Evolutionary conservation across 2,113 vertebrate genomes (phyloP), one percentile per base, ranked within the genome.

Genomic region (Microtus pennsylvanicus): DNA sequence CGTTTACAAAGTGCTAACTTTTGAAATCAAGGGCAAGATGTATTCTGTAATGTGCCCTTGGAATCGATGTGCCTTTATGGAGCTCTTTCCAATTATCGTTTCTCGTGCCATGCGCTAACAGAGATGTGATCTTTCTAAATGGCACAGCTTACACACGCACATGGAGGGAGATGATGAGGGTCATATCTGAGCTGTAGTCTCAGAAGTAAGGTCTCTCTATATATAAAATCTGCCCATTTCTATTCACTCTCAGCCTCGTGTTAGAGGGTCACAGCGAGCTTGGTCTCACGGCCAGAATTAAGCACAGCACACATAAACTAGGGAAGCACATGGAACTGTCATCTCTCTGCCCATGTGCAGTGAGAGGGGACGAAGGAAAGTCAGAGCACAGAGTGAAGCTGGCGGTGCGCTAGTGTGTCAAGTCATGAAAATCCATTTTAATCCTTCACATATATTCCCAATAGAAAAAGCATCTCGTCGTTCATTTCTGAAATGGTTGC

Each of bases 21-120:
- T 90, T 85, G 81, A 96, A 94, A 97, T 87, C 47, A 94, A 96
- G 38, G 90, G 50, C 28, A 93, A 93, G 93, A 17, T 67, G 83
- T 81, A 38, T 76, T 96, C 94, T 90, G 22, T 88, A 80, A 58
- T 82, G 47, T 50, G 70, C 72, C 94, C 47, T 93, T 81, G 93
- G 55, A 94, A 95, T 67, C 58, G 77, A 93, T 77, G 45, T 74
- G 2, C 55, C 38, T 93, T 96, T 88, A 90, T 87, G 85, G 65
- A 77, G n/a, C 22, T 17, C 55, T 91, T 83, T 24, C 83, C 33
- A 42, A 47, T 72, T 17, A 87, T 93, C 19, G 65, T 17, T 92
- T 89, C 30, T 63, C 80, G 77, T 67, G 50, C 4, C 45, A 67
- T 82, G 74, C 19, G 70, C 50, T 85, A 90, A 77, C 30, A 69